Evolutionary conservation across 1,140 invertebrate species (phyloP), one percentile per base, ranked within the genome.

Genomic region (Akabosia matsudoensis): DNA sequence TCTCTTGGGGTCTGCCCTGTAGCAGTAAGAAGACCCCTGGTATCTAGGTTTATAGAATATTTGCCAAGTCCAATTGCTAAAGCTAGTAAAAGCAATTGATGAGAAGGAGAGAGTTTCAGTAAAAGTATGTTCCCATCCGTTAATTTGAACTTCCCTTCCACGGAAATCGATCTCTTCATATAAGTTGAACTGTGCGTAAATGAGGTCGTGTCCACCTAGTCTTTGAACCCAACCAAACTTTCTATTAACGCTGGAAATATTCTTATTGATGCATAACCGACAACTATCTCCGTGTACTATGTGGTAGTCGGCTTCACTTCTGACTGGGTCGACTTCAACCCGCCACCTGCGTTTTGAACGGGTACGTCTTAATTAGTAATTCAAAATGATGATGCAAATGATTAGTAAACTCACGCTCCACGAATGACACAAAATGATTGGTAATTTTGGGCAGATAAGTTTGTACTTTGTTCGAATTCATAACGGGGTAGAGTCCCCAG

Each of bases 391-490:
- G 24, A 61, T 61, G 54, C 7, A 16, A 14, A 61, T 61, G 13
- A 61, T 61, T 4, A 10, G 13, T 61, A 61, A 30, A 67, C 61
- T 67, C 22, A 67, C 61, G 61, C 61, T 28, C 61, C 61, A 16
- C 61, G 61, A 7, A 67, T 30, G 24, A 67, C 61, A 67, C 61
- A 67, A n/a, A 30, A 67, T 10, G 61, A 67, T n/a, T n/a, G n/a
- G n/a, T n/a, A n/a, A n/a, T n/a, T n/a, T n/a, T n/a, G n/a, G n/a
- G n/a, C n/a, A n/a, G n/a, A n/a, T n/a, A n/a, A n/a, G n/a, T n/a
- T n/a, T n/a, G n/a, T n/a, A n/a, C n/a, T n/a, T n/a, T n/a, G n/a
- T n/a, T n/a, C n/a, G n/a, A n/a, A n/a, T n/a, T n/a, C n/a, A n/a
- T n/a, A n/a, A n/a, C n/a, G n/a, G n/a, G n/a, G n/a, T n/a, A n/a